Conservation (phyloP, 2,888 invertebrate genomes). For the Drosophila lacicola region DNA sequence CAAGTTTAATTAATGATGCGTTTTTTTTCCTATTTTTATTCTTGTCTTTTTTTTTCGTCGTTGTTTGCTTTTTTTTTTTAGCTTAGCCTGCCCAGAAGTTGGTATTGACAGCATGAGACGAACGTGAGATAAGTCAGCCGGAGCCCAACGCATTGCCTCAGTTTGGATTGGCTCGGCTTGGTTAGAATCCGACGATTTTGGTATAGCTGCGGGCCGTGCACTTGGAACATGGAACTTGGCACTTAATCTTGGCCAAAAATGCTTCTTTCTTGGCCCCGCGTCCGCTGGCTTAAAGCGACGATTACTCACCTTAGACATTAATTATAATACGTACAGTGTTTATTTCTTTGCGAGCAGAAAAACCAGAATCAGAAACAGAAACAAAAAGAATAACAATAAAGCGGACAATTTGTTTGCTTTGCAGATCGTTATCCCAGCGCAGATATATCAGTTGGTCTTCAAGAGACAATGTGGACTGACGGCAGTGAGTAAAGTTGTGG, state of each 20-base stretch:
- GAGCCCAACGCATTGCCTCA: neutral
- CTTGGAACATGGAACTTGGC: constrained; percentile 19
- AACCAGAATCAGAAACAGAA: constrained; percentile 9
- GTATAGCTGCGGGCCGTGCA: constrained; percentile 32
- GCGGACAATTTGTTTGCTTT: constrained; percentile 40
- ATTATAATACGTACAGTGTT: constrained; percentile 54
- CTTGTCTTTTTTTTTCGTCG: constrained; percentile 14
- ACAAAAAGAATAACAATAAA: constrained; percentile 11
- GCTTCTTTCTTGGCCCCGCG: constrained; percentile 5
- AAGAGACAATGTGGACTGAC: constrained; percentile 14
- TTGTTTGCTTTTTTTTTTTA: constrained; percentile 2
- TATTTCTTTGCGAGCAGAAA: constrained; percentile 18
- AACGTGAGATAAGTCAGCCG: constrained; percentile 44
- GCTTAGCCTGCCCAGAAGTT: constrained; percentile 33
- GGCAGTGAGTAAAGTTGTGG: neutral
- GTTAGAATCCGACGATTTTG: constrained; percentile 11
- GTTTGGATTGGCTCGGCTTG: constrained; percentile 3
- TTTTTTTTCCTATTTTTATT: constrained; percentile 24
- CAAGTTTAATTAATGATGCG: constrained; percentile 74
- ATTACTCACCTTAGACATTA: constrained; percentile 71
- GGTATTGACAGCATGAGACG: constrained; percentile 26
- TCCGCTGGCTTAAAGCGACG: constrained; percentile 32
- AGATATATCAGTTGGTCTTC: constrained; percentile 27
- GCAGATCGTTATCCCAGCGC: constrained; percentile 35
- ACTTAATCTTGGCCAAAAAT: constrained; percentile 22